Percentiles rank a stretch among this genome's conserved stretches.
Conservation (phyloP, 2,888 invertebrate genomes). For the Caenorhabditis zanzibari region DNA sequence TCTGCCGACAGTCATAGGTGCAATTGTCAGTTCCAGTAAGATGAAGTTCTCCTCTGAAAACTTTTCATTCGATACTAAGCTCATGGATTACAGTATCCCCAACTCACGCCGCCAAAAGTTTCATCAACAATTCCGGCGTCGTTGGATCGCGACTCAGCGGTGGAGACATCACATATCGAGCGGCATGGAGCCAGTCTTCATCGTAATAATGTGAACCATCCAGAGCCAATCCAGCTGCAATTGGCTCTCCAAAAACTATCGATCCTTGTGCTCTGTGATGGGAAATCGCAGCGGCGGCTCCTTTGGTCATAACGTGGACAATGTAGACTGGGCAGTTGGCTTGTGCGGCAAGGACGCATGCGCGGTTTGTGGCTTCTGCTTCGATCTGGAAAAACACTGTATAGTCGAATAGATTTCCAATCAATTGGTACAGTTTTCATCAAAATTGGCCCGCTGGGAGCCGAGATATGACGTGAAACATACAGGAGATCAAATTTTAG, state of each 20-base stretch:
- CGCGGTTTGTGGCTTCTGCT: constrained; percentile 95
- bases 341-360: constrained; percentile 91
- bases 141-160: constrained; percentile 93
- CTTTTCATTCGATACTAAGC: no score
- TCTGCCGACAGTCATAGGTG: constrained; percentile 89
- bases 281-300: constrained; percentile 90
- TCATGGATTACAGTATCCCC: no score
- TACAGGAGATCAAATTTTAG: no score
- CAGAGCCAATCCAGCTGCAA: constrained; percentile 90
- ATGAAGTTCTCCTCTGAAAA: constrained; percentile 91
- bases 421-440: no score
- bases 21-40: constrained; percentile 96
- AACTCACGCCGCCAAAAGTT: constrained; percentile 91
- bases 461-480: no score
- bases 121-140: constrained; percentile 90
- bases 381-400: constrained; percentile 87
- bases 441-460: no score
- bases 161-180: constrained; percentile 95
- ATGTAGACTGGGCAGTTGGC: constrained; percentile 93
- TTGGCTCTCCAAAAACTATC: constrained; percentile 92
- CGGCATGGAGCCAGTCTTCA: constrained; percentile 91
- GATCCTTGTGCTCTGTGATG: constrained; percentile 86
- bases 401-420: no score
- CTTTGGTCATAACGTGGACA: constrained; percentile 95
- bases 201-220: constrained; percentile 90